A percentile compares a stretch with the other conserved stretches of the same genome.
Evolutionary conservation across 2,797 vertebrate species (phyloP).

Genomic region (Semaprochilodus insignis): DNA sequence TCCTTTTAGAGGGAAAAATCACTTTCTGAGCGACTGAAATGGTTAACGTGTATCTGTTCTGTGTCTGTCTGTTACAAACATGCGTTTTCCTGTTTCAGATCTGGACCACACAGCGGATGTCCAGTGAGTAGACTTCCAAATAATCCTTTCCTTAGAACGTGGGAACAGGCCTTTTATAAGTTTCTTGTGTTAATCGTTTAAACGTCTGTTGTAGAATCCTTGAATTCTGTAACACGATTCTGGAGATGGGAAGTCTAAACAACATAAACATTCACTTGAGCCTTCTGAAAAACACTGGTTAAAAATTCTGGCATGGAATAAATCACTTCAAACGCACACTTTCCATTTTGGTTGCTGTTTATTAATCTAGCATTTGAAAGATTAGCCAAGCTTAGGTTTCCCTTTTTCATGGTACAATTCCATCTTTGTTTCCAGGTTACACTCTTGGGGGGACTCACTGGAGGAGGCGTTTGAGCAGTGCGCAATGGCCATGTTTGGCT

Average conservation of each 20-base stretch:
- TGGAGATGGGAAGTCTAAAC: background rate
- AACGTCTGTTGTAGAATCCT: too few relatives aligned
- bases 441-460: conserved; percentile 92
- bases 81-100: conserved; percentile 77
- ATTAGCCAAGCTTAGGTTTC: too few relatives aligned
- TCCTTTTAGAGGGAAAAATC: too few relatives aligned
- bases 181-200: too few relatives aligned
- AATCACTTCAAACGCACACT: background rate
- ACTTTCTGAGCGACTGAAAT: too few relatives aligned
- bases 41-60: too few relatives aligned
- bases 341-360: background rate
- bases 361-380: background rate
- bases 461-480: conserved; percentile 97
- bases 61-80: background rate
- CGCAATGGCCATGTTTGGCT: conserved; percentile 97
- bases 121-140: conserved; percentile 86
- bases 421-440: conserved; percentile 78
- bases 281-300: background rate
- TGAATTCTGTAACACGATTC: too few relatives aligned
- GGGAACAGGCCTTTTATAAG: too few relatives aligned
- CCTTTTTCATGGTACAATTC: too few relatives aligned
- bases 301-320: background rate
- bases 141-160: background rate
- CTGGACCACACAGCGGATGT: conserved; percentile 98
- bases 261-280: background rate